phyloP scores from a whole-genome alignment of 2,797 vertebrate species.

The Oryzias sinensis region DNA sequence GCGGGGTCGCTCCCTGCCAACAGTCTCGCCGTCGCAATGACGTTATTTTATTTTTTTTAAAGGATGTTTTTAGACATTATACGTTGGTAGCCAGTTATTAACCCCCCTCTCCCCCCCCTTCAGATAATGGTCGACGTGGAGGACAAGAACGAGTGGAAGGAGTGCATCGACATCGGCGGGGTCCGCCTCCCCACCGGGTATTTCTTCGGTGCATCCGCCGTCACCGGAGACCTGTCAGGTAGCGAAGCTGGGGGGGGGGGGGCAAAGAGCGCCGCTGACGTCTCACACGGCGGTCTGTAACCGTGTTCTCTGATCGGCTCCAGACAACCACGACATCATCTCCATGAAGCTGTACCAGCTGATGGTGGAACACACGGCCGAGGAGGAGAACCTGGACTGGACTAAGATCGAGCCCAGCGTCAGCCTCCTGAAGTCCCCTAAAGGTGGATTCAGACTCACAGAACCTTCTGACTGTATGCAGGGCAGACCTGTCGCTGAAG shows the following conservation, averaged over 20 bases:
- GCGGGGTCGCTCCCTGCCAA: too few relatives aligned
- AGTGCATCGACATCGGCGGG: slow-evolving; percentile 92
- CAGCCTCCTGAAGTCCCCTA: slow-evolving; percentile 92
- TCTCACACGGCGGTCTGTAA: too few relatives aligned
- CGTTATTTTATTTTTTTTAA: too few relatives aligned
- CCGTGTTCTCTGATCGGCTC: background rate
- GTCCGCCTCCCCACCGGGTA: slow-evolving; percentile 95
- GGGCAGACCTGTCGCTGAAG: too few relatives aligned
- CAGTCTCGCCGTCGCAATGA: too few relatives aligned
- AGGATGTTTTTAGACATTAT: too few relatives aligned
- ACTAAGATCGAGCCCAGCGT: slow-evolving; percentile 97
- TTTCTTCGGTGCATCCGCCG: slow-evolving; percentile 93
- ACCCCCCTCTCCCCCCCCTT: background rate
- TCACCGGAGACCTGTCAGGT: slow-evolving; percentile 97
- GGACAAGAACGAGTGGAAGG: slow-evolving; percentile 95
- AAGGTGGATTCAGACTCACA: slow-evolving; percentile 76
- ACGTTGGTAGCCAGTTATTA: too few relatives aligned
- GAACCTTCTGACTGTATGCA: too few relatives aligned
- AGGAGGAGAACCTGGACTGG: slow-evolving; percentile 94
- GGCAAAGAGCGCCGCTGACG: too few relatives aligned
- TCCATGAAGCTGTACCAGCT: slow-evolving; percentile 99
- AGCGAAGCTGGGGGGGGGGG: slow-evolving; percentile 13
- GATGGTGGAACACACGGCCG: slow-evolving; percentile 91
- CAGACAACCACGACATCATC: slow-evolving; percentile 98
- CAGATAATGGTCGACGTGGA: slow-evolving; percentile 96